These are phyloP conservation scores for Hyaena hyaena DNA, from an alignment of 2,113 vertebrate genomes.

Conservation along the genomic window DNA sequence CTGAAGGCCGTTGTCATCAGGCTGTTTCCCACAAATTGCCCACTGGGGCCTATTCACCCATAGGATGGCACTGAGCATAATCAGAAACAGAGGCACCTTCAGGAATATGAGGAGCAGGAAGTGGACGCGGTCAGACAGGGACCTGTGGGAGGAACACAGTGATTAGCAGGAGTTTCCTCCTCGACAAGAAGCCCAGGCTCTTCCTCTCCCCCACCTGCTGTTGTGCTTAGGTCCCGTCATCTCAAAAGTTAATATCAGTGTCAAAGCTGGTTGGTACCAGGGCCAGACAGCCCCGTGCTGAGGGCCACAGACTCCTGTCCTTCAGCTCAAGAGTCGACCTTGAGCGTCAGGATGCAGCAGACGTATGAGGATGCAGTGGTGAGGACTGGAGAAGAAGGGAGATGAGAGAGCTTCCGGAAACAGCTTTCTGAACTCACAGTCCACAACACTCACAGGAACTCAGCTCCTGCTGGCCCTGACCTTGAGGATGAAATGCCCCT, in stretches of 20 bases:
- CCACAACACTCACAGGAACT: background rate
- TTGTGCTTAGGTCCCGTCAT: background rate
- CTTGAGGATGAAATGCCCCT: background rate
- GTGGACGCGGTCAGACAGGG: fast-evolving
- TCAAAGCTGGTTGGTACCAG: background rate
- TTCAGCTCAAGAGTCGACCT: background rate
- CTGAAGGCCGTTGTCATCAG: background rate
- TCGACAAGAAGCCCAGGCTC: background rate
- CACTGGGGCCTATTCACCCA: slow-evolving; percentile 20
- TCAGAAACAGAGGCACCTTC: slow-evolving; percentile 35
- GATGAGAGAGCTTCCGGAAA: background rate
- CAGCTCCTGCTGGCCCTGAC: background rate
- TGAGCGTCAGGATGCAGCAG: background rate
- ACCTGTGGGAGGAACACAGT: background rate
- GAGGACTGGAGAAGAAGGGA: background rate
- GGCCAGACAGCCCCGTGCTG: fast-evolving
- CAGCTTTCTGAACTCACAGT: background rate
- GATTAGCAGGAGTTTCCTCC: background rate
- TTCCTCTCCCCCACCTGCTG: fast-evolving
- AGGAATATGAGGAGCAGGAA: background rate
- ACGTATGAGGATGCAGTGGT: background rate
- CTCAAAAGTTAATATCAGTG: background rate
- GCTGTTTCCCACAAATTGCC: background rate
- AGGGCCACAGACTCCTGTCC: background rate
- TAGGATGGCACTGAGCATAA: background rate